phyloP scores from a whole-genome alignment of 2,888 invertebrate species.

The Netelia fuscicornis region DNA sequence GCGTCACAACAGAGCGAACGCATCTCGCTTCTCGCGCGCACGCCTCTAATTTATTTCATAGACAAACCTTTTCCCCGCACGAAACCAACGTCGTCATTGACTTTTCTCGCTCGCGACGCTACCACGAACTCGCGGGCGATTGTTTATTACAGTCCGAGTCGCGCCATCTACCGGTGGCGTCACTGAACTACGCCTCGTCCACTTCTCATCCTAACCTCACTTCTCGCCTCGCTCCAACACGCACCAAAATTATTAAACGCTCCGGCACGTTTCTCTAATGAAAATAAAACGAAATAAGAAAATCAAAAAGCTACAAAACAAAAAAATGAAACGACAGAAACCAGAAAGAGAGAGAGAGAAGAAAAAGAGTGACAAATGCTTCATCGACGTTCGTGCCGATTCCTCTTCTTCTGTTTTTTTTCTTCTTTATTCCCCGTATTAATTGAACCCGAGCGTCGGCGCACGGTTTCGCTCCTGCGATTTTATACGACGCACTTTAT shows the following conservation, averaged over 20 bases:
- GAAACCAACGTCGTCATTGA: conserved; percentile 48
- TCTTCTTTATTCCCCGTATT: conserved; percentile 54
- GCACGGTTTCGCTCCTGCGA: background rate
- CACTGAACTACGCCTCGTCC: conserved; percentile 16
- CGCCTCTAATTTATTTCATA: conserved; percentile 60
- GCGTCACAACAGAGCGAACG: conserved; percentile 32
- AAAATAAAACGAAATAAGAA: no score
- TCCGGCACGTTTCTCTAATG: no score
- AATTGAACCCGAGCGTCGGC: conserved; percentile 60
- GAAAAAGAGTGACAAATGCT: conserved; percentile 40
- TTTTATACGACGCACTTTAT: conserved; percentile 18
- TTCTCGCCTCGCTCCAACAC: conserved; percentile 30
- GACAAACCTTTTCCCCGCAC: conserved; percentile 59
- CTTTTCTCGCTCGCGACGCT: conserved; percentile 28
- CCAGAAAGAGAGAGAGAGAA: background rate
- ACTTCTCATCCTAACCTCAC: background rate
- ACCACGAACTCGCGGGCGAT: background rate
- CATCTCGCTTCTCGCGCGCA: conserved; percentile 22
- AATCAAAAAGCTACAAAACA: no score
- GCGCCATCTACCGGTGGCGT: background rate
- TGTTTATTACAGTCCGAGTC: background rate
- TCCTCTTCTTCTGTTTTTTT: background rate
- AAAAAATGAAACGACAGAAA: no score
- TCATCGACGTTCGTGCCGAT: conserved; percentile 26
- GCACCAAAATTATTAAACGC: conserved; percentile 30